These are phyloP conservation scores for Drosophila rufa DNA, from an alignment of 1,140 invertebrate species.

Conservation along the genomic window DNA sequence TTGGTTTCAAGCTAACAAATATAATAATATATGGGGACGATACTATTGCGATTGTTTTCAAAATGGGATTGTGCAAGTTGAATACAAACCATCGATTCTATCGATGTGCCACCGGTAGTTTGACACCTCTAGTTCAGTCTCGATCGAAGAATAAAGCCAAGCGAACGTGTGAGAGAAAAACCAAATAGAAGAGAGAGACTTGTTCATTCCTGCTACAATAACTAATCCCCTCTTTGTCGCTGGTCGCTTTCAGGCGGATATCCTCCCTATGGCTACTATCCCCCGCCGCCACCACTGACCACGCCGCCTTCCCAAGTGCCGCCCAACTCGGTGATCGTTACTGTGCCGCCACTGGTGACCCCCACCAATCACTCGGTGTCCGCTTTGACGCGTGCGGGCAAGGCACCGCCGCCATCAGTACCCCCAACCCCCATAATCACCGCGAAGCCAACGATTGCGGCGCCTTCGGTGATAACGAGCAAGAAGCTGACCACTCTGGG, in stretches of 20 bases:
- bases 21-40: no score
- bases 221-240: no score
- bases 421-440: constrained; percentile 11
- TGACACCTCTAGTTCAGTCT: no score
- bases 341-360: constrained; percentile 58
- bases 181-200: no score
- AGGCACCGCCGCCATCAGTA: constrained; percentile 41
- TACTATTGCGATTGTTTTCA: no score
- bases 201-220: no score
- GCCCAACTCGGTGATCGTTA: constrained; percentile 71
- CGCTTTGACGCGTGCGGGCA: constrained; percentile 54
- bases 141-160: no score
- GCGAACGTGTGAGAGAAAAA: no score
- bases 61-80: no score
- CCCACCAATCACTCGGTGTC: constrained; percentile 72
- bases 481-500: constrained; percentile 80
- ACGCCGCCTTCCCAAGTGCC: constrained; percentile 66
- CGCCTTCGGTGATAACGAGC: constrained; percentile 58
- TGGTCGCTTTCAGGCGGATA: constrained; percentile 56
- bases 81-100: no score
- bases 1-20: no score
- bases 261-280: constrained; percentile 80
- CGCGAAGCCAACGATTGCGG: constrained; percentile 15
- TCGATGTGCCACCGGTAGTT: no score
- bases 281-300: constrained; percentile 70